Evolutionary conservation across 2,113 vertebrate species (phyloP), one percentile per base, ranked within the genome.

Genomic region (Rhipidura dahli): DNA sequence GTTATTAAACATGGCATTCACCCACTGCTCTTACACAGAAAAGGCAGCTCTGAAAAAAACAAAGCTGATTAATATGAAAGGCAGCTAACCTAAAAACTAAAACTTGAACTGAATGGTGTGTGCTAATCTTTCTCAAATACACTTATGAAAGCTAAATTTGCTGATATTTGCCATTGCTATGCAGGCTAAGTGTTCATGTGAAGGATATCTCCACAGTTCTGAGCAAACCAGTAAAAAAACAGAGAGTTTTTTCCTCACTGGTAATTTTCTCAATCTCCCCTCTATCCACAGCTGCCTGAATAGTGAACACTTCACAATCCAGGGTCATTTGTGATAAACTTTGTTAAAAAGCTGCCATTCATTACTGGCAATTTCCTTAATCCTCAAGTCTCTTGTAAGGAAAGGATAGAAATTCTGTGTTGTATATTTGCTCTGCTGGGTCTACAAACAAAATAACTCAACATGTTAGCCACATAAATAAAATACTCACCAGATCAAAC

Each of bases 31-130:
- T 97, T 95, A 97, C 95, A 97, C 69, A 51, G 95, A 97, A 97
- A 98, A 97, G 78, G 70, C 96, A 97, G 87, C 75, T 86, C 71
- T 84, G 84, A 83, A 98, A 96, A 95, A 97, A 17, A 3, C 61
- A 93, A 95, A 97, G 97, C 95, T 94, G 97, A 93, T 97, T 97
- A 96, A 89, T 94, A 96, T 96, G 96, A 98, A 96, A 97, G 96
- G 93, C 97, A 97, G 96, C 93, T 94, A 92, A 96, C 95, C 94
- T 94, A 94, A 93, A 97, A 97, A 91, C 96, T 71, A 90, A 97
- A 97, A 96, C 95, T 95, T 71, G 94, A 94, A 87, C 92, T 65
- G 94, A 97, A 92, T 65, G 57, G 94, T 76, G 86, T 63, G 63
- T 26, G 35, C 60, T 96, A 95, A 97, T 96, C 95, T 97, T 95